A percentile compares a stretch with the other conserved stretches of the same genome.
Conservation (phyloP, 2,113 vertebrate species). For the Puma concolor region DNA sequence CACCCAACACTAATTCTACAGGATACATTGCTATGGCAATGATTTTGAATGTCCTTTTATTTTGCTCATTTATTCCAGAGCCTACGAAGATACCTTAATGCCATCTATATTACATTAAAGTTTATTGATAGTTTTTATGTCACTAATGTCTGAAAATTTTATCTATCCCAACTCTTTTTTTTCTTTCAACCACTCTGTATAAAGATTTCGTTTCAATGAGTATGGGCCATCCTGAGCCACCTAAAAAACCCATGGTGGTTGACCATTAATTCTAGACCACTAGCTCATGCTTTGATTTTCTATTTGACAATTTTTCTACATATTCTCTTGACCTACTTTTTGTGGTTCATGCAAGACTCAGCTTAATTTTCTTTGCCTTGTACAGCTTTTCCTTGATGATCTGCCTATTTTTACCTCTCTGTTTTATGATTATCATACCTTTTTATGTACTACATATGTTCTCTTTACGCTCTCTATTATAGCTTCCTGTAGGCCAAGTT, state of each 20-base stretch:
- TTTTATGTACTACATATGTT: background rate
- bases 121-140: background rate
- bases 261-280: background rate
- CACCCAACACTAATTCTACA: accelerated
- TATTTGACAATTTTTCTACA: background rate
- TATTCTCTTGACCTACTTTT: background rate
- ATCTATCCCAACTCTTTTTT: background rate
- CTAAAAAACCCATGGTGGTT: accelerated
- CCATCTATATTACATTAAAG: background rate
- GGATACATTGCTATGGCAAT: background rate
- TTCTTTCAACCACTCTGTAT: background rate
- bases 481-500: background rate
- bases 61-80: background rate
- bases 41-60: background rate
- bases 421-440: background rate
- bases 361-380: background rate
- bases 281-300: background rate
- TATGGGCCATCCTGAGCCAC: accelerated
- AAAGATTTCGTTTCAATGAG: background rate
- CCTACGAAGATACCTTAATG: background rate
- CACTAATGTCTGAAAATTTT: background rate
- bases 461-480: background rate
- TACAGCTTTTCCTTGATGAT: background rate
- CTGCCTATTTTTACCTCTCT: background rate
- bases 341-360: background rate